Conservation (phyloP, 2,888 invertebrate species). For the Trichopria drosophilae region DNA sequence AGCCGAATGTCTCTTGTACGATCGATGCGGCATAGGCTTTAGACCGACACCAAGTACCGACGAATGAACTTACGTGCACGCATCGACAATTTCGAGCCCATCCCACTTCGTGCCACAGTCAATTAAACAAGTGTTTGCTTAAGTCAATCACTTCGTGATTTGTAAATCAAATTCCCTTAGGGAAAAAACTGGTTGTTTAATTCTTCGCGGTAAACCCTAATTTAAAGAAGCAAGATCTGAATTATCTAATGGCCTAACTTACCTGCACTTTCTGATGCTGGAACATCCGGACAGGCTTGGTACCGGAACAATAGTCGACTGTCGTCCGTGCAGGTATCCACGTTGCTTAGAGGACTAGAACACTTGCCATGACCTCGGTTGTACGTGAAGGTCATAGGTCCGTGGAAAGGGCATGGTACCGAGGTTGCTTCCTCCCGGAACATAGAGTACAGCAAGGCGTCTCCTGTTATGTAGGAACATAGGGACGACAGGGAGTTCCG, state of each 20-base stretch:
- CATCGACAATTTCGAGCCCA: too few relatives aligned
- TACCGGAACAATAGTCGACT: slow-evolving; percentile 86
- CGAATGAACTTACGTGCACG: slow-evolving; percentile 28
- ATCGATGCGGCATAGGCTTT: slow-evolving; percentile 39
- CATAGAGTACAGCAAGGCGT: slow-evolving; percentile 86
- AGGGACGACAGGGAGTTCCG: slow-evolving; percentile 77
- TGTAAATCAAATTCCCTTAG: slow-evolving; percentile 22
- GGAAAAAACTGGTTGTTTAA: slow-evolving; percentile 4
- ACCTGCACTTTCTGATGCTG: slow-evolving; percentile 90
- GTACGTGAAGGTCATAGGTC: slow-evolving; percentile 91
- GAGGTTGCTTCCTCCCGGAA: slow-evolving; percentile 86
- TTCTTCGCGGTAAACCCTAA: not conserved
- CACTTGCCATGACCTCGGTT: slow-evolving; percentile 90
- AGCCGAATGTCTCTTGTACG: slow-evolving; percentile 39
- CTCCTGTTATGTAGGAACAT: slow-evolving; percentile 85
- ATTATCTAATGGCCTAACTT: slow-evolving; percentile 42
- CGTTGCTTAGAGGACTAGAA: slow-evolving; percentile 84
- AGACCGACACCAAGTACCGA: slow-evolving; percentile 27
- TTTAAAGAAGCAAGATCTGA: not conserved
- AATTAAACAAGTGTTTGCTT: slow-evolving; percentile 28
- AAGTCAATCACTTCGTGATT: slow-evolving; percentile 20
- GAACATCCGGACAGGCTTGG: slow-evolving; percentile 90
- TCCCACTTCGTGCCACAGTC: slow-evolving; percentile 8
- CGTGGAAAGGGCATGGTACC: slow-evolving; percentile 85
- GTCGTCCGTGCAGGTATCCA: slow-evolving; percentile 93